Percentiles rank a stretch among this genome's conserved stretches.
phyloP scores from a whole-genome alignment of 2,113 vertebrate species.

The Shinisaurus crocodilurus region DNA sequence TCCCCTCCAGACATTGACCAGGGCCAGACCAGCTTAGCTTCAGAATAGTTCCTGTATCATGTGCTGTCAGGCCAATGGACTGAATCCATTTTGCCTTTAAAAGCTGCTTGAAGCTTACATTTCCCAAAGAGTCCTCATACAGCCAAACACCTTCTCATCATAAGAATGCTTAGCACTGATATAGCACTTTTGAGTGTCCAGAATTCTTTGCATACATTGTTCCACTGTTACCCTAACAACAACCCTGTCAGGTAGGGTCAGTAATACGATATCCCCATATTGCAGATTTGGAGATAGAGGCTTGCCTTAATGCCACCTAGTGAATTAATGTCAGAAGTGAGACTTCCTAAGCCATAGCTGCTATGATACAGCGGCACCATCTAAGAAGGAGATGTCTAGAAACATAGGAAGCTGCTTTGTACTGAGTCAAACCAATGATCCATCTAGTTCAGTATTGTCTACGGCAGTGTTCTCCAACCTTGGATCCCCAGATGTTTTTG shows the following conservation, averaged over 20 bases:
- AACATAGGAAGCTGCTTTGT: neutral
- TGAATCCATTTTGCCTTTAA: neutral
- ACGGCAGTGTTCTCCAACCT: too few species aligned
- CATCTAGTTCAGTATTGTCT: too few species aligned
- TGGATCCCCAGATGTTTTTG: too few species aligned
- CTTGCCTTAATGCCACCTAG: neutral
- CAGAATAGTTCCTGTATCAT: neutral
- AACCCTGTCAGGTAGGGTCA: neutral
- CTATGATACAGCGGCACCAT: too few species aligned
- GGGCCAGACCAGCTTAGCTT: too few species aligned
- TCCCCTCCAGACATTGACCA: too few species aligned
- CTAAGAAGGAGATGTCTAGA: neutral
- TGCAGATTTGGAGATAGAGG: neutral
- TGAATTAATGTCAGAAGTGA: neutral
- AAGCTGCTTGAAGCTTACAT: neutral
- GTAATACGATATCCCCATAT: neutral
- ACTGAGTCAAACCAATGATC: too few species aligned
- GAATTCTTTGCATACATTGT: neutral
- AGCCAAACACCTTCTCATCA: neutral
- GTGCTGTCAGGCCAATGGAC: neutral
- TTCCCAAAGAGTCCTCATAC: neutral
- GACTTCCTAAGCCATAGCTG: neutral
- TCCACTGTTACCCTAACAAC: too few species aligned
- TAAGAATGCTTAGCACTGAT: neutral
- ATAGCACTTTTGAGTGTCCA: neutral